A percentile compares a stretch with the other conserved stretches of the same genome.
Evolutionary conservation across 2,113 vertebrate species (phyloP).

Genomic region (Notarius lentiginosus): DNA sequence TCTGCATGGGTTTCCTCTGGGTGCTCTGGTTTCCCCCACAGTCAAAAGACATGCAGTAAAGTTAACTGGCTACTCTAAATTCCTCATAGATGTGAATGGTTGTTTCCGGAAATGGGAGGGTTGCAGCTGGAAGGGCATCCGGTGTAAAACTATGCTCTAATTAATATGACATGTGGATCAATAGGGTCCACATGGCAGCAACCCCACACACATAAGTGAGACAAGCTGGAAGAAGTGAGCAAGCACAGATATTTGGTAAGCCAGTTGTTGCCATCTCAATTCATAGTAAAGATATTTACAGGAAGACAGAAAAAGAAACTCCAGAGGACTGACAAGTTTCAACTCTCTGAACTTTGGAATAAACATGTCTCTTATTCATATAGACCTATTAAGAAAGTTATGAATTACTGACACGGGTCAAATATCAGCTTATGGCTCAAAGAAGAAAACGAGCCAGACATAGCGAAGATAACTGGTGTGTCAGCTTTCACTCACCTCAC

Average conservation of each 20-base stretch:
- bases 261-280: neutral
- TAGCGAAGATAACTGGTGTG: constrained; percentile 59
- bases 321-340: neutral
- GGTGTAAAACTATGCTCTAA: too few species aligned
- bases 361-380: constrained; percentile 3
- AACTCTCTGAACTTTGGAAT: neutral
- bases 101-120: too few species aligned
- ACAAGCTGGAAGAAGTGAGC: too few species aligned
- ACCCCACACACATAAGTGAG: too few species aligned
- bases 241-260: neutral
- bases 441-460: constrained; percentile 59
- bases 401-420: constrained; percentile 1
- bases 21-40: too few species aligned
- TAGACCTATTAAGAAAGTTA: neutral
- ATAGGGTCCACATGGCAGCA: too few species aligned
- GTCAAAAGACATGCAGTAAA: too few species aligned
- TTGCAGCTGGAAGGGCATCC: too few species aligned
- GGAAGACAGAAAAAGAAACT: neutral
- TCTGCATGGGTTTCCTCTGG: too few species aligned
- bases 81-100: too few species aligned
- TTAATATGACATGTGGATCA: too few species aligned
- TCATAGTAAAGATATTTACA: neutral
- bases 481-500: constrained; percentile 45
- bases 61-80: too few species aligned
- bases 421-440: neutral